Evolutionary conservation across 2,113 vertebrate genomes (phyloP).

Genomic region (Cavia porcellus): DNA sequence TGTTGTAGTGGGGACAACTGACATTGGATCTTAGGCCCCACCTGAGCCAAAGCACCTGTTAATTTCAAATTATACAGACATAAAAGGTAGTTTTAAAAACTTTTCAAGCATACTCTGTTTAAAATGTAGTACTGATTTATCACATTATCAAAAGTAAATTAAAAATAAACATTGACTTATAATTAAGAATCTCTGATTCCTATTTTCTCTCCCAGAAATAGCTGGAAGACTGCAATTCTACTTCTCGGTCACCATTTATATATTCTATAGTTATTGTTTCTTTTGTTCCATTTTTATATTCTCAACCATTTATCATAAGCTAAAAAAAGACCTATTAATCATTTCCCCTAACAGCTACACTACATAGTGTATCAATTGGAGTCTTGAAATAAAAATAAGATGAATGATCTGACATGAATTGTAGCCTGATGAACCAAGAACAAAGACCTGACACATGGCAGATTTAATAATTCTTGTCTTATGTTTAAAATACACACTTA

Average conservation of each 20-base stretch:
- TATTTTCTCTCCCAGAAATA: slow-evolving; percentile 1
- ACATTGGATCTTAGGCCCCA: neutral
- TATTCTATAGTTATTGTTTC: neutral
- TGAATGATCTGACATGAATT: slow-evolving; percentile 62
- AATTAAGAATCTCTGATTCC: neutral
- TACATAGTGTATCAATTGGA: slow-evolving; percentile 7
- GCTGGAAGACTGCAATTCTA: neutral
- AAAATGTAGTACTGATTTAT: neutral
- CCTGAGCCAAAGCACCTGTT: neutral
- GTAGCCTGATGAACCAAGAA: slow-evolving; percentile 58
- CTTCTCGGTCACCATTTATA: neutral
- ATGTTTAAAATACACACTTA: neutral
- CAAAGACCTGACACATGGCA: slow-evolving; percentile 1
- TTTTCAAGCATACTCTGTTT: neutral
- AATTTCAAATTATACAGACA: neutral
- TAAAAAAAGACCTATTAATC: slow-evolving; percentile 66
- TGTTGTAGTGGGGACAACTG: neutral
- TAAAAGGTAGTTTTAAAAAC: slow-evolving; percentile 2
- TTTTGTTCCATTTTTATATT: slow-evolving; percentile 57
- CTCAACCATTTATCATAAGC: slow-evolving; percentile 57
- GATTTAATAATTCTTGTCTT: slow-evolving; percentile 1
- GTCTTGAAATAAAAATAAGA: slow-evolving; percentile 76
- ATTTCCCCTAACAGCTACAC: slow-evolving; percentile 34
- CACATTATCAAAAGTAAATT: slow-evolving; percentile 43
- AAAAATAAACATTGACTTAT: slow-evolving; percentile 30